Evolutionary conservation across 2,113 vertebrate species (phyloP).

Genomic region (Podarcis raffonei): DNA sequence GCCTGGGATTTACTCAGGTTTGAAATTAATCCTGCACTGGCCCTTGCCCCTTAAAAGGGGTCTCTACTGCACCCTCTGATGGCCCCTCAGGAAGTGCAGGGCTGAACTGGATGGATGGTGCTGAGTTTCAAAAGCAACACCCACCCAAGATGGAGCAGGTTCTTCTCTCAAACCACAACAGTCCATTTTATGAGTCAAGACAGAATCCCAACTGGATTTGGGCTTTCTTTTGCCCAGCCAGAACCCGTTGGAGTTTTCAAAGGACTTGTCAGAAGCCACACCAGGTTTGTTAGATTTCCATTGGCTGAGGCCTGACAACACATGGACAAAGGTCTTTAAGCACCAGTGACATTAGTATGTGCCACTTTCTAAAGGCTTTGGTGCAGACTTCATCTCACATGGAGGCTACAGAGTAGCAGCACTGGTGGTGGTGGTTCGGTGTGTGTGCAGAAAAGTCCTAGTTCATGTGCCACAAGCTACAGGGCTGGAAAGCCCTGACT

Average conservation of each 20-base stretch:
- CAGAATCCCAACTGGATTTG: neutral
- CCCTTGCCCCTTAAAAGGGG: neutral
- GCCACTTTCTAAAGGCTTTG: neutral
- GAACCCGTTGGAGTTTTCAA: neutral
- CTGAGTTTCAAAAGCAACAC: neutral
- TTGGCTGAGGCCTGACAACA: neutral
- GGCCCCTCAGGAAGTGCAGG: too few relatives aligned
- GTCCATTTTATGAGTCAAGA: neutral
- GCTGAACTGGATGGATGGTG: neutral
- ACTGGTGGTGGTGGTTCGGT: too few relatives aligned
- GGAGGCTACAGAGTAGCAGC: neutral
- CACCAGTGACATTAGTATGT: too few relatives aligned
- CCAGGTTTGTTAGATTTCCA: neutral
- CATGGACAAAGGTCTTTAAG: neutral
- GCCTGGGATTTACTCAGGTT: neutral
- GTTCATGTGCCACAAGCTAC: neutral
- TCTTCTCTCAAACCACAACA: neutral
- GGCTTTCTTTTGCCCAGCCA: neutral
- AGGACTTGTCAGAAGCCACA: neutral
- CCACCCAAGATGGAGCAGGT: neutral
- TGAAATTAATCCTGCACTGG: neutral
- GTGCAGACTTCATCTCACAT: neutral
- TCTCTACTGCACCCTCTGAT: neutral
- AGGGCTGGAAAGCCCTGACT: neutral
- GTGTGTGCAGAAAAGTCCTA: neutral